Evolutionary conservation across 2,888 invertebrate species (phyloP).

Genomic region (Parnassius smintheus): DNA sequence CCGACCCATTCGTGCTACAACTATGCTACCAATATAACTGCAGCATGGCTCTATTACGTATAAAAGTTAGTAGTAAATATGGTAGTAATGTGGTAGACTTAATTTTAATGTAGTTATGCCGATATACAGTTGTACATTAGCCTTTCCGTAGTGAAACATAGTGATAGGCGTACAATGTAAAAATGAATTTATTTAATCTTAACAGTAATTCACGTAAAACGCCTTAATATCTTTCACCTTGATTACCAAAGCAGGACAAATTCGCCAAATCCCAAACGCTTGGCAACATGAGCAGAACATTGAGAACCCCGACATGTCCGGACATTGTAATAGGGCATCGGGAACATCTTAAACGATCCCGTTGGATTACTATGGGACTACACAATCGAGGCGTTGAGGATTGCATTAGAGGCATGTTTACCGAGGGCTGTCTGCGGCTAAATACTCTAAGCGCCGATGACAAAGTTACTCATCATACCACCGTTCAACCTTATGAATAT

Average conservation of each 20-base stretch:
- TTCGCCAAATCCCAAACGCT: neutral
- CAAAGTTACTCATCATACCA: neutral
- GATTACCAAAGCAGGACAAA: neutral
- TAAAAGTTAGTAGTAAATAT: too few relatives aligned
- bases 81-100: too few relatives aligned
- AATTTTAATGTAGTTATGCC: too few relatives aligned
- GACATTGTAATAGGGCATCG: slow-evolving; percentile 11
- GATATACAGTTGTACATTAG: too few relatives aligned
- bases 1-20: too few relatives aligned
- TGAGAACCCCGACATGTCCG: slow-evolving; percentile 17
- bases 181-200: too few relatives aligned
- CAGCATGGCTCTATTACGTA: too few relatives aligned
- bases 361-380: slow-evolving; percentile 14
- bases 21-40: too few relatives aligned
- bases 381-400: neutral
- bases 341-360: slow-evolving; percentile 18
- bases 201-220: too few relatives aligned
- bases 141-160: too few relatives aligned
- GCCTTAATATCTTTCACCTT: too few relatives aligned
- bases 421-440: neutral
- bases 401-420: neutral
- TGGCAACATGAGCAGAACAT: slow-evolving; percentile 5
- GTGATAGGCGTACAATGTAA: too few relatives aligned
- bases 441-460: neutral
- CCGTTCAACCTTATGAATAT: slow-evolving; percentile 12